Evolutionary conservation across 2,113 vertebrate genomes (phyloP).

Genomic region (Procavia capensis): DNA sequence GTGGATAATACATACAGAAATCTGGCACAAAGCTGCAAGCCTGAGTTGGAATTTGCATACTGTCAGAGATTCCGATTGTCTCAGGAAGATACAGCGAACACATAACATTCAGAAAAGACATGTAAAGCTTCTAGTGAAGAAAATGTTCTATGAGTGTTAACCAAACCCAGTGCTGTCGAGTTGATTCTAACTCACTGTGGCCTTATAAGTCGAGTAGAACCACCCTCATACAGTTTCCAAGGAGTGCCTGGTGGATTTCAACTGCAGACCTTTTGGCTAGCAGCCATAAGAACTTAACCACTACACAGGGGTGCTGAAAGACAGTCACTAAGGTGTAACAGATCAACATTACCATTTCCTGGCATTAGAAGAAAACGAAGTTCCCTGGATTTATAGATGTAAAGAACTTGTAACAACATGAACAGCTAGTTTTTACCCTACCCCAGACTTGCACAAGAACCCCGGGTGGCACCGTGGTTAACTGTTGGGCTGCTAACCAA

Average conservation of each 20-base stretch:
- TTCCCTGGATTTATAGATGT: background rate
- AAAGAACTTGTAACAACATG: slow-evolving; percentile 39
- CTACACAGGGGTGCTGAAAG: slow-evolving; percentile 51
- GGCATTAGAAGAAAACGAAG: slow-evolving; percentile 33
- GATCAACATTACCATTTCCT: slow-evolving; percentile 19
- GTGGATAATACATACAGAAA: background rate
- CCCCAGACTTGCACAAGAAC: background rate
- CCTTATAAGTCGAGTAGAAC: too few species aligned
- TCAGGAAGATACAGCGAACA: background rate
- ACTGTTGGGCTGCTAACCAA: too few species aligned
- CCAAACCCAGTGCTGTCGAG: too few species aligned
- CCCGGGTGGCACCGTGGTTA: too few species aligned
- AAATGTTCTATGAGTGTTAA: slow-evolving; percentile 38
- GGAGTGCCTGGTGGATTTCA: too few species aligned
- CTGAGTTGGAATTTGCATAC: background rate
- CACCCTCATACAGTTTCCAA: too few species aligned
- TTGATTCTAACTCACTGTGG: too few species aligned
- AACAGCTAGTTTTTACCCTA: slow-evolving; percentile 28
- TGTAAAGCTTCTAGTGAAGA: slow-evolving; percentile 30
- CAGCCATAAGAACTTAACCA: too few species aligned
- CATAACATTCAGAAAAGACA: background rate
- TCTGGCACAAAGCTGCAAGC: background rate
- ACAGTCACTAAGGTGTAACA: slow-evolving; percentile 38
- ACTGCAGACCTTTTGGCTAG: too few species aligned
- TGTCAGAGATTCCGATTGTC: background rate